Evolutionary conservation across 2,888 invertebrate species (phyloP), one percentile per base, ranked within the genome.

Genomic region (Chironomus tentans): DNA sequence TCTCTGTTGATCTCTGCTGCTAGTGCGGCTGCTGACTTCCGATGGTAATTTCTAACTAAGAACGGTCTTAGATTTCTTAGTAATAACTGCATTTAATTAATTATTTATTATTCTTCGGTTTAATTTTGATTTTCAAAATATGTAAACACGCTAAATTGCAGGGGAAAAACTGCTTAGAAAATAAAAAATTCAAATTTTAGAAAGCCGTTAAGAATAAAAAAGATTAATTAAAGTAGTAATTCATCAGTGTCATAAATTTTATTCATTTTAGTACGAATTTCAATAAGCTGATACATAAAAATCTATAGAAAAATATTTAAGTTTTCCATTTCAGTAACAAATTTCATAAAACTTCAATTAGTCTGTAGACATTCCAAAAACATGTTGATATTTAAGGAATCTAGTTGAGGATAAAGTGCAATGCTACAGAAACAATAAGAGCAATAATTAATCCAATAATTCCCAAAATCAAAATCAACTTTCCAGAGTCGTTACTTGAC

Each of bases 401-500:
- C 24, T 61, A 73, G 0, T 73, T 61, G 5, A 74, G 18, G 1
- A 74, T 7, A 28, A 47, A 74, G 4, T 68, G 74, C 18, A 18
- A 22, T 12, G 68, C 22, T 22, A 74, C 22, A 4, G 74, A 62
- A 21, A 68, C 38, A 15, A 74, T 46, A 0, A 74, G 10, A 10
- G 47, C 68, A 12, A 74, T 21, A 38, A 68, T 12, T n/a, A 62
- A 22, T 46, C 65, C 65, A 46, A 68, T 13, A 24, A 71, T 71
- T 22, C 71, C 71, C 15, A 74, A 18, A 13, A 74, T 62, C 4
- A 74, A n/a, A 68, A 74, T 28, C 22, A 61, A 13, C 12, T 46
- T 46, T 13, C 18, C 28, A 18, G 46, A 38, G 6, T 65, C 62
- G 7, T 68, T 74, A 7, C 6, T 4, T 22, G 68, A 2, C 13